Base-by-base conservation (phyloP, 2,113 vertebrate species). In the Pithys albifrons region DNA sequence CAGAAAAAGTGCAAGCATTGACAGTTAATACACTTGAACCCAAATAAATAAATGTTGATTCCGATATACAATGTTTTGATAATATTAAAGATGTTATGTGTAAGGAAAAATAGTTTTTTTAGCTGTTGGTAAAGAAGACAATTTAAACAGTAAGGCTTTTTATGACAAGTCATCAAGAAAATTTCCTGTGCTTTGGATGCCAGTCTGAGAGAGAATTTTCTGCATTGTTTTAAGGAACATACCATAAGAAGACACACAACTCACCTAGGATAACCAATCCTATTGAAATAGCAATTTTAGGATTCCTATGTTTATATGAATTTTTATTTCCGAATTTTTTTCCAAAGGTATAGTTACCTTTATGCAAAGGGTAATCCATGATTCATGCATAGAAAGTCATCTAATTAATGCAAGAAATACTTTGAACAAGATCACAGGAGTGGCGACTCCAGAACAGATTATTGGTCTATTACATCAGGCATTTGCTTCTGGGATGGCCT, bases 341-440 rank as follows among this genome's bases (percentile, higher is more conserved):
- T 87, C 84, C 91, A 28, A 59, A 82, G 73, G 58, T 55, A n/a
- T 48, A 61, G 52, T 80, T 78, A 24, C 77, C 65, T 92, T 94
- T 87, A 66, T 71, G 81, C 82, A 45, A 75, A 94, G 75, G 54
- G 88, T 72, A 94, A 89, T 77, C 80, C 8, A 13, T 96, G 95
- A 96, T 96, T 95, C 69, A 96, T 79, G 23, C 43, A 35, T 66
- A 83, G 58, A 89, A 94, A 95, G 64, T 69, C 52, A 91, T 89
- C 51, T 96, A 55, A 19, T 93, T 92, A 95, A 89, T 96, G 85
- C 58, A 74, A 91, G 78, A 94, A 96, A 93, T 93, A 76, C 88
- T 96, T 96, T 96, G 88, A 95, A 97, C 65, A 91, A 79, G 82
- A 84, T 85, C 64, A 88, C 72, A 88, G 39, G 80, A 81, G 78